Evolutionary conservation across 2,797 vertebrate genomes (phyloP).

Genomic region (Sebastes umbrosus): DNA sequence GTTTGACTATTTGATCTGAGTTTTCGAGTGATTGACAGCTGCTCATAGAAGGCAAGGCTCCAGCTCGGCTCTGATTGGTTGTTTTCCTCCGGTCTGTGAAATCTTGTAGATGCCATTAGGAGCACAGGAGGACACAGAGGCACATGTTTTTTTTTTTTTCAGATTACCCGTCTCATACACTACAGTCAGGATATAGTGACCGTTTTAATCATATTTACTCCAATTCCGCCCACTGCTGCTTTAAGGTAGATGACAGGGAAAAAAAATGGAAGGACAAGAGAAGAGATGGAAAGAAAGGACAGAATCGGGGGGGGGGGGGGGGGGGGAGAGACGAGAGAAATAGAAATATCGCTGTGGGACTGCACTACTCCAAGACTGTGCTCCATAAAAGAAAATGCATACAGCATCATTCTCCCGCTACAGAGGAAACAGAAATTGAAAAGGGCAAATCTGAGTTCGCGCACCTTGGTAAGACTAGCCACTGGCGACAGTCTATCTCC

Average conservation of each 20-base stretch:
- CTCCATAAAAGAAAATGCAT: constrained; percentile 70
- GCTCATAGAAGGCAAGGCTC: too few relatives aligned
- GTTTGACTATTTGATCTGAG: too few relatives aligned
- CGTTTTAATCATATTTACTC: too few relatives aligned
- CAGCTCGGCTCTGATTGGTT: too few relatives aligned
- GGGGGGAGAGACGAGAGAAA: constrained; percentile 11
- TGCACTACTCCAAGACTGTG: constrained; percentile 37
- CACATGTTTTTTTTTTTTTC: too few relatives aligned
- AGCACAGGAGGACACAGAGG: too few relatives aligned
- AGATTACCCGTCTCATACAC: too few relatives aligned
- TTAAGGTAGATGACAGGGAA: not conserved
- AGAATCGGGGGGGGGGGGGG: not conserved
- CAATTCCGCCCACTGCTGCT: too few relatives aligned
- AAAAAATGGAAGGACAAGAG: not conserved
- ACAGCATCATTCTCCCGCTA: constrained; percentile 62
- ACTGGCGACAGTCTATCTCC: constrained; percentile 77
- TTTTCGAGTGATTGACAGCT: too few relatives aligned
- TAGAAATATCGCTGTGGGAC: constrained; percentile 39
- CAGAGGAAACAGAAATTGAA: constrained; percentile 75
- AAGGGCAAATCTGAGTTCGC: constrained; percentile 78
- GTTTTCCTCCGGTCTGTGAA: too few relatives aligned
- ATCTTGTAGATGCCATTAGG: too few relatives aligned
- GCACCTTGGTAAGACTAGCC: constrained; percentile 78
- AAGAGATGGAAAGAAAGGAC: constrained; percentile 14
- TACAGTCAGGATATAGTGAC: too few relatives aligned